A percentile compares a stretch with the other conserved stretches of the same genome.
phyloP scores from a whole-genome alignment of 2,888 invertebrate species.

The Athalia rosae region DNA sequence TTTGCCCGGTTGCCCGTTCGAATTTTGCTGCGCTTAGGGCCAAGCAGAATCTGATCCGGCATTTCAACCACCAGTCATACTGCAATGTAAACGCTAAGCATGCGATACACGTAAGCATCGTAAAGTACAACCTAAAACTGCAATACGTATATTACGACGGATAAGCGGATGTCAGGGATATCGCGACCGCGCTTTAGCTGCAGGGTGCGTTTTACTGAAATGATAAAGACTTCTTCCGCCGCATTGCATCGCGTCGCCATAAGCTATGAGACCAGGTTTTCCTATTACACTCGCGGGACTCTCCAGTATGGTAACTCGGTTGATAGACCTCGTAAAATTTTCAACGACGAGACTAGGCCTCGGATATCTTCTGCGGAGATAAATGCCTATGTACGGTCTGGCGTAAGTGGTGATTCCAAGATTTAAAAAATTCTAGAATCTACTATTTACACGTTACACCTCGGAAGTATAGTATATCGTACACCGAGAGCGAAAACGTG shows the following conservation, averaged over 20 bases:
- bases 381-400: neutral
- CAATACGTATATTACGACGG: no score
- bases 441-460: no score
- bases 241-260: constrained; percentile 1
- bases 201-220: neutral
- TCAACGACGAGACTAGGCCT: constrained; percentile 19
- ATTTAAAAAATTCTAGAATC: no score
- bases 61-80: no score
- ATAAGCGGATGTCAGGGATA: neutral
- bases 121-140: no score
- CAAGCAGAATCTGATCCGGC: no score
- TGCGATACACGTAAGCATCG: no score
- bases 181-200: neutral
- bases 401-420: neutral
- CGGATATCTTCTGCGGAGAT: neutral
- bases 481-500: no score
- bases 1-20: no score
- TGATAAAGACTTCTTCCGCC: neutral
- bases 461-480: no score
- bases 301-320: constrained; percentile 24
- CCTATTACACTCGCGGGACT: neutral
- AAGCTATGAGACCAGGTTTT: neutral
- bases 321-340: constrained; percentile 33
- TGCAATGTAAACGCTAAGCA: no score
- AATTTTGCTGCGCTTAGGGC: no score